phyloP scores from a whole-genome alignment of 2,888 invertebrate species.

The Dyspetes luteomarginatus region DNA sequence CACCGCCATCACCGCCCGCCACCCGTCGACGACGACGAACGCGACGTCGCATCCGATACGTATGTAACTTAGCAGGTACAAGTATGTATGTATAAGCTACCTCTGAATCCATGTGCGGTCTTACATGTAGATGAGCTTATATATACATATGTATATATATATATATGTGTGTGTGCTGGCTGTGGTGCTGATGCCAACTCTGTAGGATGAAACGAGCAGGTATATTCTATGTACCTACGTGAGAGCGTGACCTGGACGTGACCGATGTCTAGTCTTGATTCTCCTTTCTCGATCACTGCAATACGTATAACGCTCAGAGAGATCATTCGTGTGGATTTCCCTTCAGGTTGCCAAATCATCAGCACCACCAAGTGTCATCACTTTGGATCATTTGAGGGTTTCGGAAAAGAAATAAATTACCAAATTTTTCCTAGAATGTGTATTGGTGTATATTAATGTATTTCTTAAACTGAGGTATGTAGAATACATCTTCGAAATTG shows the following conservation, averaged over 20 bases:
- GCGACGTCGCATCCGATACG: constrained; percentile 63
- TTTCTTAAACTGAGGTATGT: too few species aligned
- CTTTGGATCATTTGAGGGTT: too few species aligned
- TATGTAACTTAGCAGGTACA: constrained; percentile 54
- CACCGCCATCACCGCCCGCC: constrained; percentile 56
- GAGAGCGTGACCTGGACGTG: constrained; percentile 55
- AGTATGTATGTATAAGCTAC: constrained; percentile 30
- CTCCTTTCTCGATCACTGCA: constrained; percentile 37
- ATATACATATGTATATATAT: too few species aligned
- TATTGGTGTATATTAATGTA: too few species aligned
- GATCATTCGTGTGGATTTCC: not conserved
- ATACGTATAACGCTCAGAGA: constrained; percentile 1
- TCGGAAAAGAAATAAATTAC: too few species aligned
- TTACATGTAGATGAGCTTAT: constrained; percentile 43
- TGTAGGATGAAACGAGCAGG: constrained; percentile 43
- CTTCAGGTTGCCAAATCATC: not conserved
- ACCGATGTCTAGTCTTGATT: constrained; percentile 57
- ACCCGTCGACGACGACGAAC: constrained; percentile 25
- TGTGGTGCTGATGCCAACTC: constrained; percentile 4
- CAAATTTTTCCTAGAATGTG: too few species aligned
- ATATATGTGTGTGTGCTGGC: not conserved
- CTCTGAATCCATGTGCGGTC: constrained; percentile 33
- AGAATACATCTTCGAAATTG: too few species aligned
- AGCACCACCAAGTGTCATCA: too few species aligned
- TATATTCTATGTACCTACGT: constrained; percentile 47